Evolutionary conservation across 35 echinoderm and acorn worm genomes (phyloP).

Genomic region (Lytechinus variegatus): DNA sequence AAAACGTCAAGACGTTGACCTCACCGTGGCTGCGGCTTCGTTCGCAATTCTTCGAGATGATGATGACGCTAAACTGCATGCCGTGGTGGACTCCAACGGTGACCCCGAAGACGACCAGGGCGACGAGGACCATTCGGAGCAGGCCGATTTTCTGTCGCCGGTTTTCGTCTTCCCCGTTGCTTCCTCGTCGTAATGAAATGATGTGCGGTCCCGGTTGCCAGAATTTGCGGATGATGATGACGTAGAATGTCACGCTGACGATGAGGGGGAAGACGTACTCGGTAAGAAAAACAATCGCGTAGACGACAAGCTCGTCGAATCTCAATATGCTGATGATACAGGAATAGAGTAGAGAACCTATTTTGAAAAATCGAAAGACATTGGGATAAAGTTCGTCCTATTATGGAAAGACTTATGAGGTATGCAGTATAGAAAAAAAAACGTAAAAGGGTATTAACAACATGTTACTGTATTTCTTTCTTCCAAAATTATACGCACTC

Average conservation of each 20-base stretch:
- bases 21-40: neutral
- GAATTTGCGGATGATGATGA: neutral
- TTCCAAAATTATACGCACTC: too few relatives aligned
- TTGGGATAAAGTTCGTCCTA: too few relatives aligned
- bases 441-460: too few relatives aligned
- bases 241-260: neutral
- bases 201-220: neutral
- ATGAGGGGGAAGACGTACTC: constrained; percentile 18
- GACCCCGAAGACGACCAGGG: neutral
- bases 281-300: neutral
- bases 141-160: constrained; percentile 9
- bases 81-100: neutral
- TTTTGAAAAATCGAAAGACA: too few relatives aligned
- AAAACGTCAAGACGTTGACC: neutral
- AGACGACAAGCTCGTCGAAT: neutral
- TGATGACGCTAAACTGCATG: neutral
- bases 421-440: too few relatives aligned
- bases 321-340: neutral
- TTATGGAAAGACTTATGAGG: too few relatives aligned
- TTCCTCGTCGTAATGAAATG: neutral
- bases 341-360: neutral
- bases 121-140: neutral
- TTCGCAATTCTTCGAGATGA: neutral
- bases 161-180: neutral
- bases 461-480: too few relatives aligned